These are phyloP conservation scores for Lithophane socia DNA, from an alignment of 2,888 invertebrate genomes.

Conservation along the genomic window DNA sequence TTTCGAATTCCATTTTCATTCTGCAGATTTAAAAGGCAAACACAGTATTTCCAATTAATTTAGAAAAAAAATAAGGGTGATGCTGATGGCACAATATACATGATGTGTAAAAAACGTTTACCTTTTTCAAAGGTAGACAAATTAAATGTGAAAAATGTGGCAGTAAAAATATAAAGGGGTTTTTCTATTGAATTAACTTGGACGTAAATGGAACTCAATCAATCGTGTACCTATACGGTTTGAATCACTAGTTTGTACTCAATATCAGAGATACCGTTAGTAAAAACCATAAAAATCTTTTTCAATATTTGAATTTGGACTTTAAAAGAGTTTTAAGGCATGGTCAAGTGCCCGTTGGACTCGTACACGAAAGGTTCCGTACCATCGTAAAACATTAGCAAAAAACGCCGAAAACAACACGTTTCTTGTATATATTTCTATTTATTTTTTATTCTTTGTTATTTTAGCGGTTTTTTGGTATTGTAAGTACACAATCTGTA, in stretches of 20 bases:
- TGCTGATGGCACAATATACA: not conserved
- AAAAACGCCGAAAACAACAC: no score
- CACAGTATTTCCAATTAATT: constrained; percentile 16
- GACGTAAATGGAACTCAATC: constrained; percentile 41
- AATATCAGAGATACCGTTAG: not conserved
- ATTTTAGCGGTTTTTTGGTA: no score
- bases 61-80: not conserved
- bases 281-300: not conserved
- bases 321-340: not conserved
- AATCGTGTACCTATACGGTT: constrained; percentile 16
- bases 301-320: not conserved
- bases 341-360: not conserved
- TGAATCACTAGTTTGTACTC: constrained; percentile 17
- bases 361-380: no score
- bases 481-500: no score
- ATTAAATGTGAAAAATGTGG: constrained; percentile 28
- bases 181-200: constrained; percentile 37
- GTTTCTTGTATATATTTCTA: no score
- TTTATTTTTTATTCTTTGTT: no score
- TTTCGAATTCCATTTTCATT: constrained; percentile 33
- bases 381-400: no score
- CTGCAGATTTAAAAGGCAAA: not conserved
- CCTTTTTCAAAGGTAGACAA: constrained; percentile 13
- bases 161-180: constrained; percentile 20
- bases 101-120: not conserved